phyloP scores from a whole-genome alignment of 2,888 invertebrate genomes.

The Apodemia zela region DNA sequence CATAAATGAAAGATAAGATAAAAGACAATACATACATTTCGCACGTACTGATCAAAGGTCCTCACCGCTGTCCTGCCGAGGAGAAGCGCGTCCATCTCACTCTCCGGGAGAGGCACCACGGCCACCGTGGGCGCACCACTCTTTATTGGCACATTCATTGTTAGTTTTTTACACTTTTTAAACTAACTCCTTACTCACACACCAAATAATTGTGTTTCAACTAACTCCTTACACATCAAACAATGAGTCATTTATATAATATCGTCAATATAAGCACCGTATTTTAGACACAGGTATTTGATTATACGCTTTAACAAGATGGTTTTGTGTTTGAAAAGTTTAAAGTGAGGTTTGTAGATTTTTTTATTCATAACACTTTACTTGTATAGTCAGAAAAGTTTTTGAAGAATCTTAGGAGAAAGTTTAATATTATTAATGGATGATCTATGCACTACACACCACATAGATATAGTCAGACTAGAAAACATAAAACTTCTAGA shows the following conservation, averaged over 20 bases:
- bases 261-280: conserved; percentile 1
- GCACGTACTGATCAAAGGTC: conserved; percentile 79
- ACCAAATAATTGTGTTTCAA: background rate
- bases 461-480: background rate
- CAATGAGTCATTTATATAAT: background rate
- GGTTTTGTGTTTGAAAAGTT: background rate
- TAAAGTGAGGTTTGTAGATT: too few relatives aligned
- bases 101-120: conserved; percentile 83
- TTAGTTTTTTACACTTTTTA: conserved; percentile 7
- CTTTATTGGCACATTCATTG: conserved; percentile 62
- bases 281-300: conserved; percentile 6
- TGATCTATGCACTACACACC: background rate
- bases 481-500: too few relatives aligned
- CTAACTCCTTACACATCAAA: conserved; percentile 5
- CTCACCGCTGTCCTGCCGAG: conserved; percentile 90
- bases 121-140: conserved; percentile 78
- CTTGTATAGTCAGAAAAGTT: background rate
- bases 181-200: background rate
- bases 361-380: too few relatives aligned
- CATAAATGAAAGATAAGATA: conserved; percentile 23
- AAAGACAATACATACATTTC: conserved; percentile 73
- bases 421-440: background rate
- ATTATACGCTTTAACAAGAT: background rate
- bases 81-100: conserved; percentile 89
- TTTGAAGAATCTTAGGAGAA: background rate